Base-by-base conservation (phyloP, 1,140 invertebrate genomes). In the Zaprionus lachaisei region DNA sequence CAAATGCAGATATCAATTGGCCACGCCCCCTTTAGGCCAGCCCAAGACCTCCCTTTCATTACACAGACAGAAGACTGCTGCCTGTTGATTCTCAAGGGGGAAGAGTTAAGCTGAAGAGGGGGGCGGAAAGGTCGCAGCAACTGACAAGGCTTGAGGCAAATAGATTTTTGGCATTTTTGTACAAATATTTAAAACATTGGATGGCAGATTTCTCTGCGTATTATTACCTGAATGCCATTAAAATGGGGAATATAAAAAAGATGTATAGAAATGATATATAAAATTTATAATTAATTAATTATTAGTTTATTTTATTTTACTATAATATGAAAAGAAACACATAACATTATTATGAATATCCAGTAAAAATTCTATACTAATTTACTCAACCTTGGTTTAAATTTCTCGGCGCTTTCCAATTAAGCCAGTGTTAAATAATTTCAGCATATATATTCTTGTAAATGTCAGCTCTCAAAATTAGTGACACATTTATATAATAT, bases 1-100 rank as follows among this genome's bases (percentile, higher is more conserved):
- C 67, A 75, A 71, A 64, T 71, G 58, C 60, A 75, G 41, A 58
- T 64, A 64, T 64, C 72, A 64, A 75, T 71, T 49, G 72, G 41
- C n/a, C 41, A 47, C 54, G 66, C 49, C 62, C 51, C 37, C 47
- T 49, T n/a, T 20, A 2, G 38, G 38, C 4, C 14, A 41, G 15
- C 6, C 6, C 31, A 34, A 34, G 41, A 2, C 41, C n/a, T 9
- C 0, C 3, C 2, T 17, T 17, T 17, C 5, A 5, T 15, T 41
- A 11, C 1, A n/a, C 12, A 37, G 26, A 28, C 63, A 54, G 11
- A 61, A 41, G 57, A 62, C 57, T 60, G 54, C 47, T 44, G 20
- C 28, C 9, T n/a, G 38, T 15, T n/a, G 15, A 2, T 41, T 7
- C 38, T 41, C 38, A 41, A n/a, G 15, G n/a, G 37, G 4, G 37